These are phyloP conservation scores for Montifringilla adamsi DNA, from an alignment of 2,113 vertebrate species.

Conservation along the genomic window DNA sequence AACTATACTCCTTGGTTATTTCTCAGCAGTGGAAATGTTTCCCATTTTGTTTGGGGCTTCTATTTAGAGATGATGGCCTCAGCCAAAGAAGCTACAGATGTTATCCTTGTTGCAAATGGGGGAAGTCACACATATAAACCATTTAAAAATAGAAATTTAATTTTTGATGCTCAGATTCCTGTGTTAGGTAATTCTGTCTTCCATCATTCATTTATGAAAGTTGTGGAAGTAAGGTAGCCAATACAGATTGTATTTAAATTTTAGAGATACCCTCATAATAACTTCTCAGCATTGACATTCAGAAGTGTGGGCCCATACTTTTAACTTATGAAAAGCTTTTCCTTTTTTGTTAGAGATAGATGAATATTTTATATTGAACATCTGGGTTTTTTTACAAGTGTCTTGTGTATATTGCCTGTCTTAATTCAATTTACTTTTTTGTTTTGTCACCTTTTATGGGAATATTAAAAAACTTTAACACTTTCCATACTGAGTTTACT, in stretches of 20 bases:
- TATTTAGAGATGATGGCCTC: background rate
- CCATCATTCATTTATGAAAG: background rate
- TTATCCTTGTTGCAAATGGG: background rate
- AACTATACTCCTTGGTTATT: background rate
- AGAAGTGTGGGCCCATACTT: background rate
- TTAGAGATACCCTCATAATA: background rate
- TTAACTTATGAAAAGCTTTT: background rate
- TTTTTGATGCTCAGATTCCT: background rate
- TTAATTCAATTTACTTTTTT: background rate
- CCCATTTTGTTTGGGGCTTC: background rate
- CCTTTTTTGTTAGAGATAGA: background rate
- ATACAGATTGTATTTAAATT: background rate
- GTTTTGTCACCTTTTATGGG: background rate
- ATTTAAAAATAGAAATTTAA: background rate
- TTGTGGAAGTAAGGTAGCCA: background rate
- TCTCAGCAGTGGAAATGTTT: background rate
- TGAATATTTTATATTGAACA: background rate
- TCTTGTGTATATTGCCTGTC: background rate
- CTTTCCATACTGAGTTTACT: background rate
- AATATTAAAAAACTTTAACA: background rate
- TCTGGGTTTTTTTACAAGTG: background rate
- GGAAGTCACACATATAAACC: background rate
- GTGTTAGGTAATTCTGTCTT: background rate
- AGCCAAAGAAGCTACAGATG: background rate
- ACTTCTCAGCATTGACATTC: background rate